A percentile compares a stretch with the other conserved stretches of the same genome.
These are phyloP conservation scores for Bradysia coprophila DNA, from an alignment of 1,140 invertebrate genomes.

Conservation along the genomic window DNA sequence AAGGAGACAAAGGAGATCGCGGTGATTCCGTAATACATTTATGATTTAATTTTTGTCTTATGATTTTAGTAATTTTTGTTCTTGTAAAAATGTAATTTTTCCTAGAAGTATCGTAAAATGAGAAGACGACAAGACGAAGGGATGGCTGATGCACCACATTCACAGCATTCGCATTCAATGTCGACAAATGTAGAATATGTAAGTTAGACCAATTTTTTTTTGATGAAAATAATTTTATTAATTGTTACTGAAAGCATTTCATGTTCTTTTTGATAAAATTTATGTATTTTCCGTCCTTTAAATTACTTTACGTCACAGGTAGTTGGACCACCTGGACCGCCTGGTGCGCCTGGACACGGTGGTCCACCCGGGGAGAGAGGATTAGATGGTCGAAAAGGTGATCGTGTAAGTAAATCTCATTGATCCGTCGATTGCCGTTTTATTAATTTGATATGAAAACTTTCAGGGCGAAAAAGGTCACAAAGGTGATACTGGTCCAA, in stretches of 20 bases:
- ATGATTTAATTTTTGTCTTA: background rate
- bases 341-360: slow-evolving; percentile 70
- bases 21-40: slow-evolving; percentile 66
- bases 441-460: background rate
- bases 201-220: too few species aligned
- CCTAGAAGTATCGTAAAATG: slow-evolving; percentile 79
- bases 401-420: slow-evolving; percentile 43
- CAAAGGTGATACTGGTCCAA: slow-evolving; percentile 80
- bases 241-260: too few species aligned
- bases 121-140: slow-evolving; percentile 50
- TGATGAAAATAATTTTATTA: too few species aligned
- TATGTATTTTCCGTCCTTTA: too few species aligned
- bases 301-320: slow-evolving; percentile 9
- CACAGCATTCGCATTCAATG: background rate
- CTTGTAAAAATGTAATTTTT: slow-evolving; percentile 3
- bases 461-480: slow-evolving; percentile 73
- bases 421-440: background rate
- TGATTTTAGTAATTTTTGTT: background rate
- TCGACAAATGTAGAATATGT: slow-evolving; percentile 24
- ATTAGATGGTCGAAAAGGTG: slow-evolving; percentile 70
- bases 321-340: slow-evolving; percentile 23
- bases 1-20: slow-evolving; percentile 81
- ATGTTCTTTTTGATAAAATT: too few species aligned
- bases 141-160: slow-evolving; percentile 21
- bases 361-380: slow-evolving; percentile 55